A percentile compares a stretch with the other conserved stretches of the same genome.
phyloP scores from a whole-genome alignment of 2,113 vertebrate species.

The Pollachius pollachius region DNA sequence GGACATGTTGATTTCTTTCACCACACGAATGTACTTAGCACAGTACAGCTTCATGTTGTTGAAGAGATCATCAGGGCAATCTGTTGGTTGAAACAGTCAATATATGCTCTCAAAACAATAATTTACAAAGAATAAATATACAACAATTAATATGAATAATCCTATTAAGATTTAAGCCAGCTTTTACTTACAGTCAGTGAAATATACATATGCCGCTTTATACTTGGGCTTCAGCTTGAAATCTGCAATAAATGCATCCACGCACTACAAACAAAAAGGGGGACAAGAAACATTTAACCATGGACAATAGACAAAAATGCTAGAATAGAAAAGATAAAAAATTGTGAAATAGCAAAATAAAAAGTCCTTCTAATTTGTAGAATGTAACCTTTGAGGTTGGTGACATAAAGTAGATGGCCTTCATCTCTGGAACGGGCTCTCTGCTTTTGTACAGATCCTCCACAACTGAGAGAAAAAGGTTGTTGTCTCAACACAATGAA shows the following conservation, averaged over 20 bases:
- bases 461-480: conserved; percentile 79
- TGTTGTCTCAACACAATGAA: no score
- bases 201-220: conserved; percentile 93
- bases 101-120: not conserved
- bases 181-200: conserved; percentile 92
- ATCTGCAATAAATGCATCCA: conserved; percentile 88
- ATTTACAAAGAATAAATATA: not conserved
- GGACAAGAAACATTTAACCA: not conserved
- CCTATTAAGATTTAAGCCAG: not conserved
- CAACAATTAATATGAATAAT: not conserved
- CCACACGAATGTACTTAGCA: conserved; percentile 85
- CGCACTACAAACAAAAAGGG: conserved; percentile 72
- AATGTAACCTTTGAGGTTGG: conserved; percentile 83
- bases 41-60: conserved; percentile 86
- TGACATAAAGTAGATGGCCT: conserved; percentile 94
- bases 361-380: not conserved
- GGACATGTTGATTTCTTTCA: conserved; percentile 92
- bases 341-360: not conserved
- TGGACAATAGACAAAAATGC: not conserved
- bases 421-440: conserved; percentile 91
- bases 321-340: not conserved
- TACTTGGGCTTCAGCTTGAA: conserved; percentile 89
- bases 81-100: conserved; percentile 55
- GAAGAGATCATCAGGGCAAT: conserved; percentile 89
- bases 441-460: conserved; percentile 89